Evolutionary conservation across 64 coral and sea anemone species (phyloP), one percentile per base, ranked within the genome.

Genomic region (Montipora capricornis): DNA sequence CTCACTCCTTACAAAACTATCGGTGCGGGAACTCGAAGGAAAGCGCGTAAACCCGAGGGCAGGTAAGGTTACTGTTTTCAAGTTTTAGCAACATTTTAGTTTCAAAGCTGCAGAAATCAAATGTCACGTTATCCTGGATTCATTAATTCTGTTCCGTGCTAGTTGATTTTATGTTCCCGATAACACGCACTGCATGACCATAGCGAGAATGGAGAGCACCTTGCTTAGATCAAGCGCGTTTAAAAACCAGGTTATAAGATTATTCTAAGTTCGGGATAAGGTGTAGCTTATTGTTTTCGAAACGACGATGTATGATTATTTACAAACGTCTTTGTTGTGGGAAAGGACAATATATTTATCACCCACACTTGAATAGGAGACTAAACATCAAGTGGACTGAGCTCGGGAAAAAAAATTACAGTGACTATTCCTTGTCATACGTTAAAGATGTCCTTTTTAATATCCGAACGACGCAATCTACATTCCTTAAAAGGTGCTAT

Each of bases 171-270:
- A 24, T 66, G 47, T 68, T 58, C 46, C 37, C 26, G 17, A 84
- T 20, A 68, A 84, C 81, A 84, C 26, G 68, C 81, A 84, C 37
- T 37, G 47, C 44, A 45, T 46, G 44, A 37, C 19, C 11, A 68
- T 16, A 3, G 7, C 37, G 5, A 6, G 81, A 19, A 67, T 84
- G 29, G 24, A 84, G 61, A 82, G 24, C 80, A 57, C 3, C 53
- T 84, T 68, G 11, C 44, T 19, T 26, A 17, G 14, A 84, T 84
- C 68, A 68, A 67, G 81, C 53, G 37, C 44, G 80, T 82, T 62
- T 62, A 77, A 37, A 37, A 37, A 37, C 37, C 37, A 37, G 37
- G 37, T 37, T 37, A 37, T 37, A 37, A 37, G 37, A 37, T 37
- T 37, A 37, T 37, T 37, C 37, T 37, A 37, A 37, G 37, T 37